These are phyloP conservation scores for Aix galericulata DNA, from an alignment of 2,113 vertebrate species.

Conservation along the genomic window DNA sequence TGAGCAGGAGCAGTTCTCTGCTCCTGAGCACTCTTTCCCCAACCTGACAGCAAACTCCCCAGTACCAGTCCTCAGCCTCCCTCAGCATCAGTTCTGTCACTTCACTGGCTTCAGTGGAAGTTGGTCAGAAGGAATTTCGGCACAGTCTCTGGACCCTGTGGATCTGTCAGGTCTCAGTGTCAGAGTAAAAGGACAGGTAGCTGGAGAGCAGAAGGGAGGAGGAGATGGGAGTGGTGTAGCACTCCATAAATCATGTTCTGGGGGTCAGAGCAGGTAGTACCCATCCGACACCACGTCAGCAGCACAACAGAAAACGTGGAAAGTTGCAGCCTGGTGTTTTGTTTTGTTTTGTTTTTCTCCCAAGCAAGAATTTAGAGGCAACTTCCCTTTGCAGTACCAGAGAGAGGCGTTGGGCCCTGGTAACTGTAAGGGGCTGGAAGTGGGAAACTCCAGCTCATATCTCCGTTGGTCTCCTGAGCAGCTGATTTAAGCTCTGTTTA, in stretches of 20 bases:
- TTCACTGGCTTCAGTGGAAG: not conserved
- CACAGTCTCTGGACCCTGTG: accelerated
- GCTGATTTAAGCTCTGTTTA: not conserved
- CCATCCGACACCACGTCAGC: accelerated
- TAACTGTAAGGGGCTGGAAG: not conserved
- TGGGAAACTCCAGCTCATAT: not conserved
- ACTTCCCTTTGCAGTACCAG: not conserved
- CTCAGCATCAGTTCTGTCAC: not conserved
- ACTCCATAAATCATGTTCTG: accelerated
- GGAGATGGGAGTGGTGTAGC: not conserved
- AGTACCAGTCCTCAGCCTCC: not conserved
- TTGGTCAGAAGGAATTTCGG: not conserved
- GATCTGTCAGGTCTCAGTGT: not conserved
- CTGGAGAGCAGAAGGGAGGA: accelerated
- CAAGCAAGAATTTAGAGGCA: not conserved
- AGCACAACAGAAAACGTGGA: accelerated
- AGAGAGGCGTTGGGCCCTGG: not conserved
- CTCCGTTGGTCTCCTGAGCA: not conserved
- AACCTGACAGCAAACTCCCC: not conserved
- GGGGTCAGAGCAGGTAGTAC: not conserved
- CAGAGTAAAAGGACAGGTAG: not conserved
- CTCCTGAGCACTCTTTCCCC: not conserved
- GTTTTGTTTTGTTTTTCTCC: not conserved
- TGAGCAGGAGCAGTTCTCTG: not conserved
- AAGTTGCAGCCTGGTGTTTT: not conserved